Conservation (phyloP, 2,113 vertebrate species). For the Poecilia latipinna region DNA sequence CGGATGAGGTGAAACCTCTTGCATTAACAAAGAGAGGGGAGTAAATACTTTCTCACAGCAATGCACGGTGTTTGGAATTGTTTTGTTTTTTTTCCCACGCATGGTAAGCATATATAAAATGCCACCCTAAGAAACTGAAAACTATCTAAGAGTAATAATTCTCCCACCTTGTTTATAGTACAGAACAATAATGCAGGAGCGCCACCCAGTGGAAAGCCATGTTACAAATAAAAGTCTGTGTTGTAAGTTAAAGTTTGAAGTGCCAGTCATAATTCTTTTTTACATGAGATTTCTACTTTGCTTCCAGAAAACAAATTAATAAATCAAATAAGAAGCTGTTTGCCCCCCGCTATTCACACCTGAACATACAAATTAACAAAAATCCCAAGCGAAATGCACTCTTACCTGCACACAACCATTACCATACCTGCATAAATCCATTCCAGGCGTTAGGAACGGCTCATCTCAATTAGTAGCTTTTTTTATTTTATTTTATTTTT, state of each 20-base stretch:
- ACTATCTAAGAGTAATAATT: background rate
- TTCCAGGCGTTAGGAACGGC: background rate
- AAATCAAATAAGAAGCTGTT: too few species aligned
- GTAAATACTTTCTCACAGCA: background rate
- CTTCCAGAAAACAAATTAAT: too few species aligned
- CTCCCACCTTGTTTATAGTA: background rate
- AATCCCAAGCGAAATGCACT: background rate
- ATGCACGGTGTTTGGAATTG: background rate
- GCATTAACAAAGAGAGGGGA: too few species aligned
- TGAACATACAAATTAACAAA: too few species aligned
- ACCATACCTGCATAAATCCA: background rate
- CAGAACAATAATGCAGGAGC: slow-evolving; percentile 3
- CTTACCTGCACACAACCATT: background rate
- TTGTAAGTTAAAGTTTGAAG: background rate
- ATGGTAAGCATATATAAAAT: background rate
- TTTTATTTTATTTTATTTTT: background rate
- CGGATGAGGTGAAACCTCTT: too few species aligned
- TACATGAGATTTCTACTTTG: too few species aligned
- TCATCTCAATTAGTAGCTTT: background rate
- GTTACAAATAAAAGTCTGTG: slow-evolving; percentile 6
- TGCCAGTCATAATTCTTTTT: background rate
- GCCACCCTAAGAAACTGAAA: background rate
- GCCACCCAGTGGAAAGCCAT: slow-evolving; percentile 29
- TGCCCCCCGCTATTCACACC: too few species aligned
- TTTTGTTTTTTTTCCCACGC: background rate